Base-by-base conservation (phyloP, 1,140 invertebrate species). In the Drosophila willistoni region DNA sequence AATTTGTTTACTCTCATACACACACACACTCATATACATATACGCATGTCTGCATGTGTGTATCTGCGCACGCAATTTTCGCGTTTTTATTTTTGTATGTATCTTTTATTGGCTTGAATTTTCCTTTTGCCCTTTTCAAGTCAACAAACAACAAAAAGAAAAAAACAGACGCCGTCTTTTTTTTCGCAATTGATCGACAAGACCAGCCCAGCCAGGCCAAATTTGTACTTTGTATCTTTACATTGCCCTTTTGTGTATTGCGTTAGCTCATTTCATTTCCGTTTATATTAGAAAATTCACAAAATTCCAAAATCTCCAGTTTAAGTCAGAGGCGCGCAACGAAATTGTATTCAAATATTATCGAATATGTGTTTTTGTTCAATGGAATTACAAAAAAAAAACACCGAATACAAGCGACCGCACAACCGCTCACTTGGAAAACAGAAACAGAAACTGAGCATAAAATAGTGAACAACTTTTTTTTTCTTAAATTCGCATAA, bases 91-190 rank as follows among this genome's bases (percentile, higher is more conserved):
- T 70, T 84, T 68, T 83, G 84, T 87, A 89, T 87, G 83, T 87
- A 87, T 87, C 83, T 86, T 86, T 83, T 89, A 86, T 86, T 87
- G 79, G 72, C 84, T 87, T 72, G 64, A 80, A 73, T 87, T 86
- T 83, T 82, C 76, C 79, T 64, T 67, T 55, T 83, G 83, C 83
- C 83, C 83, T 86, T 86, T 87, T 81, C 36, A 61, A 85, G 74
- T 59, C 71, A 59, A 36, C 36, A 39, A 29, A 29, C 29, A 6
- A 29, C 29, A 29, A 29, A 29, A 29, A 36, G 3, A 3, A 13
- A 73, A 73, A 73, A 65, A 51, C 44, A 22, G 71, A 75, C 72
- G 72, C 72, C 33, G 33, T 39, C 44, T 57, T 59, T 59, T 59
- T 29, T 29, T 59, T 59, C 17, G 56, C 56, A 59, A 59, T 34